Conservation (phyloP, 1,140 invertebrate genomes). For the Aporrectodea caliginosa region DNA sequence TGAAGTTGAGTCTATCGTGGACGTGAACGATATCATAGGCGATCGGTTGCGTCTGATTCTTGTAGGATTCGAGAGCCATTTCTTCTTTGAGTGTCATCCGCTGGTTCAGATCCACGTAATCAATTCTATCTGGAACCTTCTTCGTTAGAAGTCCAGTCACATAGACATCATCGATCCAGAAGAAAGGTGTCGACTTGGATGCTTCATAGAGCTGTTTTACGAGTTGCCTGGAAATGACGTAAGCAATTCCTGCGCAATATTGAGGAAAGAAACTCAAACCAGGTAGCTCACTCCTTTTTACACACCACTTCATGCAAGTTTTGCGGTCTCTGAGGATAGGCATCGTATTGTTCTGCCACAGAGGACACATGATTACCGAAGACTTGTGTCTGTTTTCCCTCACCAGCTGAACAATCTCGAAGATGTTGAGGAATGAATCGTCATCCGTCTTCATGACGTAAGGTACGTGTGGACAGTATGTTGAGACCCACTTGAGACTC, state of each 20-base stretch:
- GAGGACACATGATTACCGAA: background rate
- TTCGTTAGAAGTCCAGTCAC: conserved; percentile 52
- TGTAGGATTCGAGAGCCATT: background rate
- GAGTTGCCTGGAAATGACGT: conserved; percentile 52
- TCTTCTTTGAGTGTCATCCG: background rate
- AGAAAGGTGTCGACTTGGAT: conserved; percentile 44
- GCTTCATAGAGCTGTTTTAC: conserved; percentile 45
- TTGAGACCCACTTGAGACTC: conserved; percentile 69
- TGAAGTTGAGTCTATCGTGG: background rate
- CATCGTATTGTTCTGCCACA: conserved; percentile 3
- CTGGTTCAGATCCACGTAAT: conserved; percentile 6
- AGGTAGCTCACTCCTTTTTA: conserved; percentile 50
- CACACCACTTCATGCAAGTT: conserved; percentile 52
- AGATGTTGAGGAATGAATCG: conserved; percentile 59
- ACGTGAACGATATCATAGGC: background rate
- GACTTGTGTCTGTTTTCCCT: background rate
- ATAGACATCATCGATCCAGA: conserved; percentile 57
- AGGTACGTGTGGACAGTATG: conserved; percentile 62
- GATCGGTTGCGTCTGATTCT: background rate
- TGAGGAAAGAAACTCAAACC: conserved; percentile 48
- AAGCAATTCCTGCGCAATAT: conserved; percentile 57
- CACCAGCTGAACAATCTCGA: conserved; percentile 29
- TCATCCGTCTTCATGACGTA: conserved; percentile 60
- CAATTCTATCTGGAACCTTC: conserved; percentile 31
- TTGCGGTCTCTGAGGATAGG: conserved; percentile 16